These are phyloP conservation scores for Sarotherodon lohbergeri DNA, from an alignment of 2,113 vertebrate genomes.

Conservation along the genomic window DNA sequence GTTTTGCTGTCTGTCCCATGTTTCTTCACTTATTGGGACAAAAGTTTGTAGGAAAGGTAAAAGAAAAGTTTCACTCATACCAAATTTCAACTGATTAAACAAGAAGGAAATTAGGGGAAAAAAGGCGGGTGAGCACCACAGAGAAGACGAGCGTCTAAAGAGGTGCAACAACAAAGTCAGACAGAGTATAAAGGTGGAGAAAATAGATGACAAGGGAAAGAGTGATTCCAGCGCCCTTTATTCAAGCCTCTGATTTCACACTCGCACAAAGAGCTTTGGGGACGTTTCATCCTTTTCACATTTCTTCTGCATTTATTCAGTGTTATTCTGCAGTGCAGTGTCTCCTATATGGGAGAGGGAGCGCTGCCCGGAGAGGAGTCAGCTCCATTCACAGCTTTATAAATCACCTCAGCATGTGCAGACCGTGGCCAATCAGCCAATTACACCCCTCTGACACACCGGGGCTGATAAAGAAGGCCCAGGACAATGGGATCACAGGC, in stretches of 20 bases:
- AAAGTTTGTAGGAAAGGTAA: neutral
- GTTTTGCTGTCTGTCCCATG: neutral
- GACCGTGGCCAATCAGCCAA: slow-evolving; percentile 99
- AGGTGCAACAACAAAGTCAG: slow-evolving; percentile 53
- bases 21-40: neutral
- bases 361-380: slow-evolving; percentile 73
- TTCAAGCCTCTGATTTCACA: slow-evolving; percentile 84
- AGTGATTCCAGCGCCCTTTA: slow-evolving; percentile 65
- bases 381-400: slow-evolving; percentile 99
- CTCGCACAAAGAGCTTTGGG: slow-evolving; percentile 91
- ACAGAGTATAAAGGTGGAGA: slow-evolving; percentile 54
- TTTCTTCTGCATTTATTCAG: slow-evolving; percentile 93
- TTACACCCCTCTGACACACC: slow-evolving; percentile 85
- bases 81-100: slow-evolving; percentile 32
- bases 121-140: slow-evolving; percentile 5
- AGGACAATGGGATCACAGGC: slow-evolving; percentile 98
- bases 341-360: slow-evolving; percentile 53
- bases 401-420: slow-evolving; percentile 96
- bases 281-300: slow-evolving; percentile 97
- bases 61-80: neutral
- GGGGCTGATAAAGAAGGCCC: slow-evolving; percentile 94
- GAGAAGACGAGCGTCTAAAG: slow-evolving; percentile 20
- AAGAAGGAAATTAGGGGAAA: slow-evolving; percentile 19
- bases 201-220: slow-evolving; percentile 65
- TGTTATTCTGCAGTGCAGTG: slow-evolving; percentile 64